phyloP scores from a whole-genome alignment of 2,797 vertebrate species.

The Scolopax rusticola region DNA sequence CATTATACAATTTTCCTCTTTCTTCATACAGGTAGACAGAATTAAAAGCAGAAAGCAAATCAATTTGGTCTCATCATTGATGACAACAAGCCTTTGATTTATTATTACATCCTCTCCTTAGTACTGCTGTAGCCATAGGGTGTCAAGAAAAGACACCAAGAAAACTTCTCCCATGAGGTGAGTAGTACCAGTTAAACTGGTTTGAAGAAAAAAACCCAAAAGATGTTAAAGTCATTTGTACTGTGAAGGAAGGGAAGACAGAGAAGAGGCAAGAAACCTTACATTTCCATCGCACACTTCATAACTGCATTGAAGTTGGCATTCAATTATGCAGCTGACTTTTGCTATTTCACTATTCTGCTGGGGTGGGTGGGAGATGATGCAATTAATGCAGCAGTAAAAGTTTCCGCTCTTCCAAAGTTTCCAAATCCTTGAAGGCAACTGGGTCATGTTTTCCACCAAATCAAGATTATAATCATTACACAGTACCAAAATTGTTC shows the following conservation, averaged over 20 bases:
- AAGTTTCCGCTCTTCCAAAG: neutral
- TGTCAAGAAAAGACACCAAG: neutral
- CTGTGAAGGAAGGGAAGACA: neutral
- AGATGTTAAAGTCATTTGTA: rapidly evolving
- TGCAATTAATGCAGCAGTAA: neutral
- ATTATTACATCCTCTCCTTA: neutral
- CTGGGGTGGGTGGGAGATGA: neutral
- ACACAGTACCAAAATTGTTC: neutral
- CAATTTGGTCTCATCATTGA: neutral
- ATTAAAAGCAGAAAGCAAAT: neutral
- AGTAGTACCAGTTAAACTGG: neutral
- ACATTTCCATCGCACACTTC: neutral
- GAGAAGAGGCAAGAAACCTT: neutral
- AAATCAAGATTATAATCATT: neutral
- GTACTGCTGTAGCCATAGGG: neutral
- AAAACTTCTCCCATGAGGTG: neutral
- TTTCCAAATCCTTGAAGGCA: neutral
- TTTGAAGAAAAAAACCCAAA: too few species aligned
- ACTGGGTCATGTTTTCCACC: neutral
- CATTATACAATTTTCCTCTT: neutral
- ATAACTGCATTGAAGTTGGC: neutral
- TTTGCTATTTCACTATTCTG: neutral
- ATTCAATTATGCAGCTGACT: neutral
- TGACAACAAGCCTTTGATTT: neutral
- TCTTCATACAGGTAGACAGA: neutral